Conservation (phyloP, 2,888 invertebrate genomes). For the Leucoma salicis region DNA sequence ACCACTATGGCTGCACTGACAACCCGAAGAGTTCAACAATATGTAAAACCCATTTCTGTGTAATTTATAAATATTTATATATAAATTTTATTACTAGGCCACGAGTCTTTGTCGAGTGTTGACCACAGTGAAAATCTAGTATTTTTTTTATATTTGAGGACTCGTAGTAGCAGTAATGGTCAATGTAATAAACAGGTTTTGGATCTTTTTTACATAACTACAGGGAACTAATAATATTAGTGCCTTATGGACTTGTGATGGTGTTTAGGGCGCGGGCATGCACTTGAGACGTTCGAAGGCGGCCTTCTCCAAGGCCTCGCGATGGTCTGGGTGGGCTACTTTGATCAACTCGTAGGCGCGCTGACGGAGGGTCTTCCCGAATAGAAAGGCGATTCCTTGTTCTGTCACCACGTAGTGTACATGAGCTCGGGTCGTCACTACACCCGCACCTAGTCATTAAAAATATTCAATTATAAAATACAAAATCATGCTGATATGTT, state of each 20-base stretch:
- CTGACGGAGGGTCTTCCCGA: conserved; percentile 94
- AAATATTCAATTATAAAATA: too few species aligned
- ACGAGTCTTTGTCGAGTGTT: not conserved
- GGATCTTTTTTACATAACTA: not conserved
- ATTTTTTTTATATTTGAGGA: not conserved
- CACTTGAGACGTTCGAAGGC: conserved; percentile 92
- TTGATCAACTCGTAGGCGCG: conserved; percentile 94
- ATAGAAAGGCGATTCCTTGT: conserved; percentile 93
- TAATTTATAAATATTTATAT: not conserved
- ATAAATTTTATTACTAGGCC: not conserved
- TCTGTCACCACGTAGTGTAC: conserved; percentile 97
- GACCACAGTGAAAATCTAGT: too few species aligned
- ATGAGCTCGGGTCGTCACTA: conserved; percentile 95
- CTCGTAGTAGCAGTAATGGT: not conserved
- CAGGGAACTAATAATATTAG: not conserved
- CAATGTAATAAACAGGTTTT: not conserved
- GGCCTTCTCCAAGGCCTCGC: conserved; percentile 91
- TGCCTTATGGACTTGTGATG: not conserved
- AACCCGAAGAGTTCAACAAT: not conserved
- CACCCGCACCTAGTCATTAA: conserved; percentile 90
- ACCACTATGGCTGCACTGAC: not conserved
- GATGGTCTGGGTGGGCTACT: conserved; percentile 94
- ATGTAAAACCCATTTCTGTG: not conserved
- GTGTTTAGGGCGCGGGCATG: conserved; percentile 85
- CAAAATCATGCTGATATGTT: too few species aligned